Conservation (phyloP, 2,888 invertebrate genomes). For the Apamea monoglypha region DNA sequence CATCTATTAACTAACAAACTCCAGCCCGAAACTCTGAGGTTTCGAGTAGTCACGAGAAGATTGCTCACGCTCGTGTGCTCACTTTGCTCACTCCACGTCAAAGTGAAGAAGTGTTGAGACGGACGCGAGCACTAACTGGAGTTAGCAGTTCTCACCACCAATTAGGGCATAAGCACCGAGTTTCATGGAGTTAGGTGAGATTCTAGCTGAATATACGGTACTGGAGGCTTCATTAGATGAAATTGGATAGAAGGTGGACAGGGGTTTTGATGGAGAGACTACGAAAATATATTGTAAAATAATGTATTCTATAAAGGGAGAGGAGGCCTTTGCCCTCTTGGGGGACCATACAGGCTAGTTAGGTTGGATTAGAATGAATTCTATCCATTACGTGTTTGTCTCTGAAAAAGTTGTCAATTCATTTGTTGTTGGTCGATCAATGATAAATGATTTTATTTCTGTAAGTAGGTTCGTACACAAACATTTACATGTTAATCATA, state of each 20-base stretch:
- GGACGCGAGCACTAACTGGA: slow-evolving; percentile 21
- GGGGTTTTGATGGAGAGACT: background rate
- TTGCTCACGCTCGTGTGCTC: slow-evolving; percentile 28
- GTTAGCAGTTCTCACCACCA: slow-evolving; percentile 36
- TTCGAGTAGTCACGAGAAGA: slow-evolving; percentile 6
- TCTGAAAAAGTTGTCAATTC: no score
- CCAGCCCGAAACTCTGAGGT: background rate
- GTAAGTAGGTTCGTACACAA: no score
- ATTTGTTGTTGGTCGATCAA: background rate
- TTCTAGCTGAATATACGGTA: background rate
- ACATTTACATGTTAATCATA: no score
- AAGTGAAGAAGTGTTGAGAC: slow-evolving; percentile 42
- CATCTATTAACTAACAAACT: slow-evolving; percentile 2
- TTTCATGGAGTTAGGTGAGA: background rate
- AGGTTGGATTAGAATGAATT: no score
- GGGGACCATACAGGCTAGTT: no score
- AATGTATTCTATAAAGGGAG: no score
- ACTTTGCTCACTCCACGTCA: slow-evolving; percentile 30
- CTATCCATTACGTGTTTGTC: background rate
- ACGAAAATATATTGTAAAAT: background rate
- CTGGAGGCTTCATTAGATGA: background rate
- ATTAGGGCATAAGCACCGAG: slow-evolving; percentile 37
- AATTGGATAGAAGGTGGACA: background rate
- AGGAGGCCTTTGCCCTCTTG: no score
- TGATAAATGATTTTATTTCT: background rate